Evolutionary conservation across 2,888 invertebrate genomes (phyloP).

Genomic region (Polylopha cassiicola): DNA sequence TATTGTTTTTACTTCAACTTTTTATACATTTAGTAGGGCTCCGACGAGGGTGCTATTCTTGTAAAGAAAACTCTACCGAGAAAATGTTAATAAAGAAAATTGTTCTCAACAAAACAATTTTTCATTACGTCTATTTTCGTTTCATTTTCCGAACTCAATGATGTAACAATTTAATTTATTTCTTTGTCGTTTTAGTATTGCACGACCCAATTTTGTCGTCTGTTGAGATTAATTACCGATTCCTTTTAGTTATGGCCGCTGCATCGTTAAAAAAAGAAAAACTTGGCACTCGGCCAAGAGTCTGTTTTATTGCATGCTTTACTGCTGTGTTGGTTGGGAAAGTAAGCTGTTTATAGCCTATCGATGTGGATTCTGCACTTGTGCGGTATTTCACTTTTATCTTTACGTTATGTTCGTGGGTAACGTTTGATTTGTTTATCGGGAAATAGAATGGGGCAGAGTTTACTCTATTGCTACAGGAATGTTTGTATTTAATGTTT

Average conservation of each 20-base stretch:
- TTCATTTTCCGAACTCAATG: slow-evolving; percentile 21
- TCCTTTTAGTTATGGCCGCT: slow-evolving; percentile 46
- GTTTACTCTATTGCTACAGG: too few relatives aligned
- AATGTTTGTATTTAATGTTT: too few relatives aligned
- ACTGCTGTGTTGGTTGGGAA: slow-evolving; percentile 13
- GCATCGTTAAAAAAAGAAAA: slow-evolving; percentile 46
- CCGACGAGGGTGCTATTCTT: too few relatives aligned
- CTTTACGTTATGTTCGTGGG: slow-evolving; percentile 2
- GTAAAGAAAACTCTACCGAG: too few relatives aligned
- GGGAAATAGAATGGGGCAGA: too few relatives aligned
- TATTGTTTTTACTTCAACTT: too few relatives aligned
- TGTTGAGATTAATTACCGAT: slow-evolving; percentile 50
- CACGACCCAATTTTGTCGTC: slow-evolving; percentile 42
- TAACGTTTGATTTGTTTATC: too few relatives aligned
- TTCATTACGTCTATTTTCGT: too few relatives aligned
- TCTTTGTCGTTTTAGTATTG: slow-evolving; percentile 43
- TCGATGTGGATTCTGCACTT: slow-evolving; percentile 26
- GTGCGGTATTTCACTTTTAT: slow-evolving; percentile 12
- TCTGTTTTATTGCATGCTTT: slow-evolving; percentile 26
- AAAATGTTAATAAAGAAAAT: too few relatives aligned
- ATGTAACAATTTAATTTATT: slow-evolving; percentile 40
- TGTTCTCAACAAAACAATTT: too few relatives aligned
- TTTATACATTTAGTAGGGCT: too few relatives aligned
- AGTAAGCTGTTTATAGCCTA: slow-evolving; percentile 28
- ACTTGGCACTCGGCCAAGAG: slow-evolving; percentile 49